Evolutionary conservation across 2,113 vertebrate species (phyloP), one percentile per base, ranked within the genome.

Genomic region (Marcusenius ussheri): DNA sequence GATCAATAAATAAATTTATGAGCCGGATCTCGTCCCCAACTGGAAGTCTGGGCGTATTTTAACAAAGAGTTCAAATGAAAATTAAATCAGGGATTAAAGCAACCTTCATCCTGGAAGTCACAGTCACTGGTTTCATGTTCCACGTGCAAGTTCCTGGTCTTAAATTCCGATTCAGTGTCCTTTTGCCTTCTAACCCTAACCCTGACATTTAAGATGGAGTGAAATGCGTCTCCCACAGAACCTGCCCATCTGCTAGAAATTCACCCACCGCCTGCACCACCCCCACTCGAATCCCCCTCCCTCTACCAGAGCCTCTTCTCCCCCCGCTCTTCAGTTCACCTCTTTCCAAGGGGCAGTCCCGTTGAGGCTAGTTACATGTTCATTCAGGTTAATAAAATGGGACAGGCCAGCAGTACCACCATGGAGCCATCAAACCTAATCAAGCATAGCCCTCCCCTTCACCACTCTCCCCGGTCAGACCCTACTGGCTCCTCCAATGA

Each of bases 351-450:
- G 11, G 53, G 53, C 58, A 24, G 88, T 47, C 70, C 35, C 70
- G 35, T 35, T 77, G 70, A 77, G 70, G 88, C 39, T 46, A 46
- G 46, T 24, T 51, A 50, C 46, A 46, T 87, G 47, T 35, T 31
- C 88, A 39, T 80, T 42, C 45, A 31, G 47, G 45, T 31, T 83
- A 89, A 89, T 74, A 27, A 74, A 89, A 53, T 31, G 8, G 13
- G 70, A 53, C 88, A 89, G 70, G 47, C 21, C 13, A 35, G 88
- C 31, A 27, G 70, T 8, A 17, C 46, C 46, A 47, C 88, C 27
- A 46, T 49, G 17, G 70, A 83, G 88, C 70, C 88, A 89, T 83
- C 88, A 83, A 39, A 49, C 88, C 88, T 50, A 74, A 83, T 89
- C 70, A 42, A 42, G 70, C 88, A 77, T 77, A 62, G 2, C 83